Base-by-base conservation (phyloP, 2,797 vertebrate genomes). In the Perdix hodgsoniae region DNA sequence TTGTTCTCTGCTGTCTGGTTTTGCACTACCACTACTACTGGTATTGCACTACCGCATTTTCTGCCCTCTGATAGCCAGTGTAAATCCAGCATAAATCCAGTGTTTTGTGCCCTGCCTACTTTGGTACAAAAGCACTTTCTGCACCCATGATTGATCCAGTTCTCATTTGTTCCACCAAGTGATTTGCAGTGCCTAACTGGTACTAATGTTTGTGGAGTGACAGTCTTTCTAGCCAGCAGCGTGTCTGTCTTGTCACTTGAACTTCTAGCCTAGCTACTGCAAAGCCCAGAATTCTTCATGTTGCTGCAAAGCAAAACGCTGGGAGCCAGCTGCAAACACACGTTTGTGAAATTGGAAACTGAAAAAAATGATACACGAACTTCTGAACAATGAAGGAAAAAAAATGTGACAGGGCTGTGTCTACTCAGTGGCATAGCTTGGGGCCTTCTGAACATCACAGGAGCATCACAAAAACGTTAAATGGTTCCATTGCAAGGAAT, bases 321-420 rank as follows among this genome's bases (percentile, higher is more conserved):
- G 72, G 76, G 42, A 86, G 91, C 65, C 72, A 94, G 66, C 76
- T 86, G 59, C 59, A 78, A 50, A 80, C 39, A 56, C 35, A 47
- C 26, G 40, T 75, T 92, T 94, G 63, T 12, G 4, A 64, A 11
- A 5, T 0, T 72, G 70, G 83, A 65, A 91, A 21, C 42, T 86
- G 70, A 70, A 29, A 63, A 63, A 78, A 7, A 73, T 81, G 84
- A 83, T 59, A 83, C 67, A 86, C 83, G 73, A 85, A 81, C 79
- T 95, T 89, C 44, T 60, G 82, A 95, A 96, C 88, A 96, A 87
- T 91, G 76, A 85, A 89, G 66, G 3, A 59, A 76, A 83, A 52
- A 39, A 86, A 39, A n/a, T 18, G 14, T 44, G 59, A 23, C 40
- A 69, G 72, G 47, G 72, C 65, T 75, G 56, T 78, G 63, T 42